A percentile compares a stretch with the other conserved stretches of the same genome.
These are phyloP conservation scores for Neolamprologus multifasciatus DNA, from an alignment of 2,797 vertebrate species.

Conservation along the genomic window DNA sequence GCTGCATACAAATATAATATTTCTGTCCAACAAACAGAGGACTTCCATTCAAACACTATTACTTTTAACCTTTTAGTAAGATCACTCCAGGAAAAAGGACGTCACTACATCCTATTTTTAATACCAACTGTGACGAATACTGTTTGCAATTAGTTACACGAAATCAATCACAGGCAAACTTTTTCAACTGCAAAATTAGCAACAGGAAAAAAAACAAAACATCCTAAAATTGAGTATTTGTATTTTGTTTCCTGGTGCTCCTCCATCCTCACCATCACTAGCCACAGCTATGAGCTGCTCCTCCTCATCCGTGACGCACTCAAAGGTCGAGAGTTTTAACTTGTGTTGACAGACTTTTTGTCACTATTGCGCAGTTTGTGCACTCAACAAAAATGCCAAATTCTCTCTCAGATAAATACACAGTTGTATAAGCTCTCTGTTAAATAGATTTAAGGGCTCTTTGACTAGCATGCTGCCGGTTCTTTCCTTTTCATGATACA, in stretches of 20 bases:
- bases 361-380: not conserved
- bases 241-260: not conserved
- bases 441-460: not conserved
- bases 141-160: not conserved
- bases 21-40: not conserved
- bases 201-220: not conserved
- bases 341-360: not conserved
- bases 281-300: not conserved
- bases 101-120: not conserved
- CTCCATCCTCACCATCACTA: not conserved
- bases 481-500: not conserved
- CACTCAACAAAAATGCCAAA: not conserved
- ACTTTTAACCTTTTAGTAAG: not conserved
- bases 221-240: accelerated
- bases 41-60: not conserved
- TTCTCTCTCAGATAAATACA: not conserved
- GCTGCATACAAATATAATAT: not conserved
- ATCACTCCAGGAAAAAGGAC: not conserved
- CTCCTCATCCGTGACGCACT: not conserved
- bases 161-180: not conserved
- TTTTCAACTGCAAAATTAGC: not conserved
- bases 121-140: not conserved
- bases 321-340: not conserved
- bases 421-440: not conserved
- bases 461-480: not conserved